Conservation (phyloP, 2,888 invertebrate species). For the Pyrrhia umbra region DNA sequence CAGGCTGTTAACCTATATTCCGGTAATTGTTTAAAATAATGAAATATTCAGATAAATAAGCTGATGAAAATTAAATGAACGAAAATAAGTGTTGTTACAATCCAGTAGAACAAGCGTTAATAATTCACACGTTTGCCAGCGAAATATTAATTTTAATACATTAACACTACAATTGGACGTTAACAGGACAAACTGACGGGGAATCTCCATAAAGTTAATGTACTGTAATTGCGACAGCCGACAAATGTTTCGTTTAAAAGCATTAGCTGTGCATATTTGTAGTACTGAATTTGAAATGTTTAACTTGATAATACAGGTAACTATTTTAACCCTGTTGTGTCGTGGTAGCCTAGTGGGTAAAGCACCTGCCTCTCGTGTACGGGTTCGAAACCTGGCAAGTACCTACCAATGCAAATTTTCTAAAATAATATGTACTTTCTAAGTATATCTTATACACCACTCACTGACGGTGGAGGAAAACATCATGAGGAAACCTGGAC, state of each 20-base stretch:
- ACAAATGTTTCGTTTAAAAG: constrained; percentile 39
- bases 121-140: constrained; percentile 23
- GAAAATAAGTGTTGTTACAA: constrained; percentile 17
- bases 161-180: constrained; percentile 29
- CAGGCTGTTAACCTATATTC: not conserved
- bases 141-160: constrained; percentile 42
- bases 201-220: constrained; percentile 42
- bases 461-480: no score
- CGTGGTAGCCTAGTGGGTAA: no score
- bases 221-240: constrained; percentile 29
- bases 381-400: no score
- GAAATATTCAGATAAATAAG: not conserved
- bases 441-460: no score
- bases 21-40: not conserved
- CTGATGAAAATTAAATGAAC: constrained; percentile 3
- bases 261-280: constrained; percentile 23
- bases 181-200: constrained; percentile 26
- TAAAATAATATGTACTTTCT: no score
- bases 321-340: no score
- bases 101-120: constrained; percentile 7
- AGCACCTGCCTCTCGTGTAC: no score
- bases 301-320: not conserved
- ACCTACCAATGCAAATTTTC: no score
- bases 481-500: no score
- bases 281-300: not conserved